Conservation (phyloP, 1,140 invertebrate genomes). For the Venturia canescens region DNA sequence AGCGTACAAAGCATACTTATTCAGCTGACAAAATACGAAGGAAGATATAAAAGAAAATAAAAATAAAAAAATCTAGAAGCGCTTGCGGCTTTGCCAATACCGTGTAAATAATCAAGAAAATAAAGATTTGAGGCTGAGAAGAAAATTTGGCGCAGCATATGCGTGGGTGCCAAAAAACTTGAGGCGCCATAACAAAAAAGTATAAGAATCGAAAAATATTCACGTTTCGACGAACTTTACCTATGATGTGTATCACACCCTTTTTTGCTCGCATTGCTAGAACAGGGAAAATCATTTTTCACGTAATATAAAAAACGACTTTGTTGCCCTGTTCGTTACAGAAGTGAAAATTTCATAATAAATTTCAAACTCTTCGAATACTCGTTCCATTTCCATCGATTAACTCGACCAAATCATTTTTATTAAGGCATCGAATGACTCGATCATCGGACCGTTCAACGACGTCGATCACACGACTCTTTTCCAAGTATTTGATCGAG, state of each 20-base stretch:
- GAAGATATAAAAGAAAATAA: not conserved
- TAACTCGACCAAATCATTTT: no score
- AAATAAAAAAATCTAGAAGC: not conserved
- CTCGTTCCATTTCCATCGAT: not conserved
- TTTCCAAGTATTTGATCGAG: no score
- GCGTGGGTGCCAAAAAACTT: constrained; percentile 42
- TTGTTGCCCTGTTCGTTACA: constrained; percentile 18
- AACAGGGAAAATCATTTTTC: constrained; percentile 72
- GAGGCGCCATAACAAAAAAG: constrained; percentile 53
- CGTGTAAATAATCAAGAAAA: constrained; percentile 5
- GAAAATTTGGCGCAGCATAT: constrained; percentile 22
- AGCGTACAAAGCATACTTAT: constrained; percentile 39
- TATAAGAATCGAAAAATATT: constrained; percentile 59
- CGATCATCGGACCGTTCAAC: no score
- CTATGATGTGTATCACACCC: constrained; percentile 76
- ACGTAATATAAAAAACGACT: constrained; percentile 44
- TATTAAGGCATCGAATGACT: no score
- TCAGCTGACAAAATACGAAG: not conserved
- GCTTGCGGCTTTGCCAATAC: constrained; percentile 9
- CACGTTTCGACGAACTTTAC: constrained; percentile 71
- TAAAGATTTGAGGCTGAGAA: constrained; percentile 32
- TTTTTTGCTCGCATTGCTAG: constrained; percentile 75
- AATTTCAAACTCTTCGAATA: not conserved
- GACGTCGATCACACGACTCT: not conserved
- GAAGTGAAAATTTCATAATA: not conserved